phyloP scores from a whole-genome alignment of 2,797 vertebrate genomes.

The Sebastes taczanowskii region DNA sequence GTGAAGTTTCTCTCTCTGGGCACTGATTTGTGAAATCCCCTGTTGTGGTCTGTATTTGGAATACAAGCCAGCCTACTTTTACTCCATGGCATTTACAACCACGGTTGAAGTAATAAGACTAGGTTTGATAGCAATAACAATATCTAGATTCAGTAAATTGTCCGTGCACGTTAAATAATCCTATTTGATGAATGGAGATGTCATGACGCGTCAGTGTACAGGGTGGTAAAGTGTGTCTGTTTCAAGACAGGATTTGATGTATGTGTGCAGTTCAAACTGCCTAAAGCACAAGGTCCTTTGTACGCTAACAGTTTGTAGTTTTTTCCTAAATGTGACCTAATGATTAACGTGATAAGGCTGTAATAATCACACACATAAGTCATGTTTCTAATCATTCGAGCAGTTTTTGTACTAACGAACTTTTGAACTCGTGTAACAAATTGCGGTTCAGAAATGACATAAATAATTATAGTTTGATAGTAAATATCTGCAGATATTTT shows the following conservation, averaged over 20 bases:
- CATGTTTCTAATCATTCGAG: conserved; percentile 50
- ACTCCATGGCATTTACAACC: background rate
- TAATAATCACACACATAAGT: conserved; percentile 25
- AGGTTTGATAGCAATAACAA: conserved; percentile 78
- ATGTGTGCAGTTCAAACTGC: conserved; percentile 46
- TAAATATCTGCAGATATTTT: conserved; percentile 52
- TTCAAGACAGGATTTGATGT: conserved; percentile 38
- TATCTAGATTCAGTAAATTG: conserved; percentile 53
- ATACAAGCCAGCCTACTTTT: conserved; percentile 26
- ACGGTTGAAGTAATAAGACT: conserved; percentile 44
- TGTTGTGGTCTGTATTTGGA: conserved; percentile 25
- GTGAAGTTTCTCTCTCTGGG: background rate
- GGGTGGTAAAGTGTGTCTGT: conserved; percentile 41
- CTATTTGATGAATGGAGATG: conserved; percentile 21
- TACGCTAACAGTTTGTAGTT: conserved; percentile 49
- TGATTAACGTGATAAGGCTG: conserved; percentile 25
- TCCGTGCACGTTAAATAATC: conserved; percentile 30
- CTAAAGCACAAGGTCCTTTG: conserved; percentile 68
- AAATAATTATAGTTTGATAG: conserved; percentile 59
- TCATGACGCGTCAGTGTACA: background rate
- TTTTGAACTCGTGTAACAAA: conserved; percentile 49
- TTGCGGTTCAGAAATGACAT: conserved; percentile 19
- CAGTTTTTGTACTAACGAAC: conserved; percentile 62
- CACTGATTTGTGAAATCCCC: conserved; percentile 17
- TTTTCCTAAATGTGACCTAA: conserved; percentile 50